Conservation (phyloP, 1,140 invertebrate species). For the Macrosteles quadrilineatus region DNA sequence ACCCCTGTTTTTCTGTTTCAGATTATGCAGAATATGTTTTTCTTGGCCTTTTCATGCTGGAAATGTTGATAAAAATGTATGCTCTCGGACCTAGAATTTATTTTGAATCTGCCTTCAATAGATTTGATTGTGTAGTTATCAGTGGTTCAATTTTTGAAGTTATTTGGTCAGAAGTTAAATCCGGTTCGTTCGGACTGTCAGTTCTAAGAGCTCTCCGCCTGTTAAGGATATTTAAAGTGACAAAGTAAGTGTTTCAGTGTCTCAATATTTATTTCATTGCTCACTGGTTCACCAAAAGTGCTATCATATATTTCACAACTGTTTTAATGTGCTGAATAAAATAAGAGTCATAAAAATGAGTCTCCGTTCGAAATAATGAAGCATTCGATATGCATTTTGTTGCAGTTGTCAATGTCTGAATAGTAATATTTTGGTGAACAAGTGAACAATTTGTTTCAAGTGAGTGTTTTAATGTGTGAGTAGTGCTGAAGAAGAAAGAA, state of each 20-base stretch:
- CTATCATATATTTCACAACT: too few species aligned
- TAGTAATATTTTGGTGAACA: too few species aligned
- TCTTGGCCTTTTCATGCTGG: slow-evolving; percentile 97
- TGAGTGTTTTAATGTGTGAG: too few species aligned
- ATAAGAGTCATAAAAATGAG: too few species aligned
- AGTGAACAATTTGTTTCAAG: too few species aligned
- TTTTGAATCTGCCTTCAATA: slow-evolving; percentile 98
- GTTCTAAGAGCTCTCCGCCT: slow-evolving; percentile 97
- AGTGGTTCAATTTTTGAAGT: slow-evolving; percentile 99
- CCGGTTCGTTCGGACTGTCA: slow-evolving; percentile 98
- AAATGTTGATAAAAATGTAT: slow-evolving; percentile 99
- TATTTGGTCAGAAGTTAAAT: slow-evolving; percentile 94
- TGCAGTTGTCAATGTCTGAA: too few species aligned
- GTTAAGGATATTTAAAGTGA: slow-evolving; percentile 98
- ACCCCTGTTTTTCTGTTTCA: slow-evolving; percentile 57
- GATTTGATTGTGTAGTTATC: slow-evolving; percentile 98
- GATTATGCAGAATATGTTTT: slow-evolving; percentile 98
- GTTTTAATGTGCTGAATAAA: too few species aligned
- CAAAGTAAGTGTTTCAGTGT: slow-evolving; percentile 58
- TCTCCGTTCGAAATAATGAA: too few species aligned
- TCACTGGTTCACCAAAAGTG: neutral
- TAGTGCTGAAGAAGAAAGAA: too few species aligned
- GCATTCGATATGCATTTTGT: too few species aligned
- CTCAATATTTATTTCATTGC: neutral
- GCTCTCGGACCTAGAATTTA: slow-evolving; percentile 96